A percentile compares a stretch with the other conserved stretches of the same genome.
phyloP scores from a whole-genome alignment of 2,888 invertebrate species.

The Pyrrhia umbra region DNA sequence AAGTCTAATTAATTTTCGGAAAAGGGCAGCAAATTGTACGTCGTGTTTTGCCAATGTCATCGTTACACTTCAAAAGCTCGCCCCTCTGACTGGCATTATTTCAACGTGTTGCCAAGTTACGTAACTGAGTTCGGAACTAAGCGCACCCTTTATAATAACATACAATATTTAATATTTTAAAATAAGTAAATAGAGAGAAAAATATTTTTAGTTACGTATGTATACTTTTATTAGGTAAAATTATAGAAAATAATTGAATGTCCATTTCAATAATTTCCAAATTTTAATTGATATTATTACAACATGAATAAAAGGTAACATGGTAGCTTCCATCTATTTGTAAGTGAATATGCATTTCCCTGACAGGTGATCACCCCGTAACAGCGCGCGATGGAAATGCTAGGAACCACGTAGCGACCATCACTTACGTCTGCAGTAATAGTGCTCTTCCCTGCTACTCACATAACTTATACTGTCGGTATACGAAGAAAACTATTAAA shows the following conservation, averaged over 20 bases:
- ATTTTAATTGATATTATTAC: not conserved
- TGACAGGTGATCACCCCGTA: conserved; percentile 36
- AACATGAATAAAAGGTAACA: conserved; percentile 5
- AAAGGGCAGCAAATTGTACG: conserved; percentile 28
- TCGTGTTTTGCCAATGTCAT: conserved; percentile 59
- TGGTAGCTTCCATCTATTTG: conserved; percentile 14
- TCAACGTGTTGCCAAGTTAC: conserved; percentile 63
- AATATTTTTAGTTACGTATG: not conserved
- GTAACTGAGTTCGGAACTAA: conserved; percentile 61
- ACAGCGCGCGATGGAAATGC: conserved; percentile 45
- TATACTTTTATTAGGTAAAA: not conserved
- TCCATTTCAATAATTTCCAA: no score
- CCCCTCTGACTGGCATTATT: conserved; percentile 63
- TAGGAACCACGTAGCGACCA: conserved; percentile 48
- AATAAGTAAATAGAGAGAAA: conserved; percentile 23
- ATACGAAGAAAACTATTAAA: conserved; percentile 45
- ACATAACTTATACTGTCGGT: conserved; percentile 41
- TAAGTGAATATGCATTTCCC: conserved; percentile 45
- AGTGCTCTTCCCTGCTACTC: conserved; percentile 41
- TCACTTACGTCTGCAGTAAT: conserved; percentile 54
- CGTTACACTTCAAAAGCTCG: conserved; percentile 56
- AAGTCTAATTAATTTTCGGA: conserved; percentile 15
- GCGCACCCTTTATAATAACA: conserved; percentile 54
- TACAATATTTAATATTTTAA: conserved; percentile 42
- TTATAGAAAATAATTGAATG: not conserved